These are phyloP conservation scores for Lasioglossum malachurum DNA, from an alignment of 2,888 invertebrate species.

Conservation along the genomic window DNA sequence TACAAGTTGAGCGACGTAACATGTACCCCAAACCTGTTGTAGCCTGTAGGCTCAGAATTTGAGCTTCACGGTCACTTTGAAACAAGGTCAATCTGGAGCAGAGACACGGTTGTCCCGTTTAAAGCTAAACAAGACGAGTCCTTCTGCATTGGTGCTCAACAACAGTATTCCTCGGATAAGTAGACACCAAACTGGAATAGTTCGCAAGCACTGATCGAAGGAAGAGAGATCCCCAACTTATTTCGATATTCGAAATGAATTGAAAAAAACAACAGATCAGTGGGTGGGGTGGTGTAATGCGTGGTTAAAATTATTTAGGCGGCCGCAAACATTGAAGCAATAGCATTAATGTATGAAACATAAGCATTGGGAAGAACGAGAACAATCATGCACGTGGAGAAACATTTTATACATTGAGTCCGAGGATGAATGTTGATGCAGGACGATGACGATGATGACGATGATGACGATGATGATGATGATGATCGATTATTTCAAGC, in stretches of 20 bases:
- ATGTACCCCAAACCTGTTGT: constrained; percentile 6
- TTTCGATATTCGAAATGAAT: background rate
- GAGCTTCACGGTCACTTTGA: constrained; percentile 33
- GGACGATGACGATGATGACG: background rate
- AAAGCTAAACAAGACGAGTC: constrained; percentile 12
- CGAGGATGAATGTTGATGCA: background rate
- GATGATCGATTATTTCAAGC: background rate
- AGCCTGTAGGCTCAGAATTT: constrained; percentile 15
- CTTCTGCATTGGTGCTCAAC: background rate
- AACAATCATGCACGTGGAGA: background rate
- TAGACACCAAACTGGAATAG: background rate
- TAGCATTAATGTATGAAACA: constrained; percentile 1
- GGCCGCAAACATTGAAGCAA: constrained; percentile 26
- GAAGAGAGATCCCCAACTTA: background rate
- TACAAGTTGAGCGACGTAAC: constrained; percentile 2
- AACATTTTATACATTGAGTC: background rate
- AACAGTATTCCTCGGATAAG: background rate
- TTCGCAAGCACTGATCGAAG: background rate
- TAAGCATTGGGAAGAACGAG: background rate
- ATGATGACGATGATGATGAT: background rate
- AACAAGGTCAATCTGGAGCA: constrained; percentile 21
- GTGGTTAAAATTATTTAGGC: constrained; percentile 32
- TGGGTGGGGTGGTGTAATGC: background rate
- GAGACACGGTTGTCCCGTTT: constrained; percentile 2
- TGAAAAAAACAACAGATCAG: background rate